A percentile compares a stretch with the other conserved stretches of the same genome.
Conservation (phyloP, 2,113 vertebrate genomes). For the Microtus oregoni region DNA sequence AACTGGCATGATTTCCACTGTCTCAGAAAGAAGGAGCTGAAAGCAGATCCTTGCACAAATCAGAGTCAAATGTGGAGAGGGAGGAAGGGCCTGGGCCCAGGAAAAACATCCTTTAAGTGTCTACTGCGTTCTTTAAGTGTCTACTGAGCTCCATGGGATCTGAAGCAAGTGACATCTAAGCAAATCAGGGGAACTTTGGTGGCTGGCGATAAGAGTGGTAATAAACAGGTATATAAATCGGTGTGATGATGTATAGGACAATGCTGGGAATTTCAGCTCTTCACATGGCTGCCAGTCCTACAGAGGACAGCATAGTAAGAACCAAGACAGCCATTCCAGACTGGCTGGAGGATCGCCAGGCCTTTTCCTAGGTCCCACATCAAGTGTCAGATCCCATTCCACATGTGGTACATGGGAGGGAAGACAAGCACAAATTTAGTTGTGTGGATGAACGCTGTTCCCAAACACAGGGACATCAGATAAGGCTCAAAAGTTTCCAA, state of each 20-base stretch:
- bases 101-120: not conserved
- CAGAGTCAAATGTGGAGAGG: constrained; percentile 29
- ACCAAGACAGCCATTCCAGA: constrained; percentile 90
- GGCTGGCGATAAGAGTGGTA: not conserved
- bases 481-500: constrained; percentile 91
- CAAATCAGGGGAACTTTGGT: not conserved
- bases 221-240: not conserved
- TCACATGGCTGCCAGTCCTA: constrained; percentile 88
- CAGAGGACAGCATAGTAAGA: constrained; percentile 89
- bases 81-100: not conserved
- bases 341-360: constrained; percentile 90
- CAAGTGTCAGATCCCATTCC: constrained; percentile 94
- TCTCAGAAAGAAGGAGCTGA: constrained; percentile 60
- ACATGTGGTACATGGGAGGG: constrained; percentile 92
- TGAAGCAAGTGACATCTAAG: not conserved
- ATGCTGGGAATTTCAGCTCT: not conserved
- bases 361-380: constrained; percentile 93
- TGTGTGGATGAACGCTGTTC: constrained; percentile 88
- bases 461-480: constrained; percentile 89
- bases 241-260: not conserved
- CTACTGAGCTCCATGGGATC: not conserved
- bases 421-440: constrained; percentile 92
- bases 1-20: constrained; percentile 79
- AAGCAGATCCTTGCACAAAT: constrained; percentile 74
- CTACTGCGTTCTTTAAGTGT: not conserved